phyloP scores from a whole-genome alignment of 2,797 vertebrate species.

The Sylvia borin region DNA sequence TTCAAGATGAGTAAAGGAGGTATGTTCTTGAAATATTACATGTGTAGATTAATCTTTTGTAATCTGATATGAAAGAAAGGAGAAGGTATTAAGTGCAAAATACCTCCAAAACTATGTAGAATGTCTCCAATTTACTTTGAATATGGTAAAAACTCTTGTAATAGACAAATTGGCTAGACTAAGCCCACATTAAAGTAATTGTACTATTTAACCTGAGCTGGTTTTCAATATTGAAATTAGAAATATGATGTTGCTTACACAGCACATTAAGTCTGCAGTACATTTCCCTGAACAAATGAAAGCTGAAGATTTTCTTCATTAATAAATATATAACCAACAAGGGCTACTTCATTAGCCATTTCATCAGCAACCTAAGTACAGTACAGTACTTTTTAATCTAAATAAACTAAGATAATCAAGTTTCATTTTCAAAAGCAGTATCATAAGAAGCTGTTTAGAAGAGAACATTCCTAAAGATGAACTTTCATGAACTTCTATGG shows the following conservation, averaged over 20 bases:
- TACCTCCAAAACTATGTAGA: not conserved
- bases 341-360: not conserved
- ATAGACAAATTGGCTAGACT: not conserved
- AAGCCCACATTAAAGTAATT: not conserved
- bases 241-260: not conserved
- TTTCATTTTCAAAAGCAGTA: not conserved
- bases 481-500: not conserved
- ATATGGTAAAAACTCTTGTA: not conserved
- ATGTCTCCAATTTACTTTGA: not conserved
- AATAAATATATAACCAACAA: not conserved
- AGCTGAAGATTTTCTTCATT: not conserved
- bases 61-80: not conserved
- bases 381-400: not conserved
- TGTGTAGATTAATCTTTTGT: not conserved
- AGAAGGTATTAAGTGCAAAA: not conserved
- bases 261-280: not conserved
- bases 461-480: not conserved
- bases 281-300: not conserved
- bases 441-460: not conserved
- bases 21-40: not conserved
- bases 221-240: not conserved
- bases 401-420: not conserved
- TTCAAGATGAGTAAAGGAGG: not conserved
- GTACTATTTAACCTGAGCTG: not conserved
- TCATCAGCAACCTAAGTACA: not conserved